Evolutionary conservation across 2,888 invertebrate genomes (phyloP).

Genomic region (Linnaemya tessellans): DNA sequence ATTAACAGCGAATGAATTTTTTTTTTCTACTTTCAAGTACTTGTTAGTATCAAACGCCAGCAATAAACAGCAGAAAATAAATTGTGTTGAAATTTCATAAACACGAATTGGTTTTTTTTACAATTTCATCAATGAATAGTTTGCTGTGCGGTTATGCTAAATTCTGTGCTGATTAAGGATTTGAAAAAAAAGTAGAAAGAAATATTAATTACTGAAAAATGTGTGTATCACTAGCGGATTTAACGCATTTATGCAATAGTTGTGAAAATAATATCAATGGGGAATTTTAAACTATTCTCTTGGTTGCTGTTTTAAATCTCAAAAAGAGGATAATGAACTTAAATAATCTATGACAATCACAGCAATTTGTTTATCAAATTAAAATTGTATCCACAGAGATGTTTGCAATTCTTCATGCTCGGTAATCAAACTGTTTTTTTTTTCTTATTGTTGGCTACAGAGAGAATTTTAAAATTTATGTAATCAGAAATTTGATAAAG

Average conservation of each 20-base stretch:
- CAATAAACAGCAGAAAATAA: slow-evolving; percentile 39
- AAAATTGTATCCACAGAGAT: not conserved
- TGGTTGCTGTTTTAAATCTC: not conserved
- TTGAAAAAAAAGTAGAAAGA: not conserved
- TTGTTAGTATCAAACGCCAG: slow-evolving; percentile 17
- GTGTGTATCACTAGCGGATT: slow-evolving; percentile 27
- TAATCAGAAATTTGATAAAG: no score
- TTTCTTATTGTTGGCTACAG: not conserved
- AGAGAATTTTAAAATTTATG: no score
- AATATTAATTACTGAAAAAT: slow-evolving; percentile 48
- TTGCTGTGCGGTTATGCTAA: not conserved
- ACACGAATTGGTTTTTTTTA: slow-evolving; percentile 3
- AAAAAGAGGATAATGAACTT: not conserved
- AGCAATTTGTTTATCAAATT: not conserved
- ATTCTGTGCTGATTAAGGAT: not conserved
- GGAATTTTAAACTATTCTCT: not conserved
- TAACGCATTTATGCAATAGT: not conserved
- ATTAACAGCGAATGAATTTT: slow-evolving; percentile 16
- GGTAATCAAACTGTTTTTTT: not conserved
- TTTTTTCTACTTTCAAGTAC: slow-evolving; percentile 12
- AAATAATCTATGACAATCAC: not conserved
- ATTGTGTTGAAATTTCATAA: slow-evolving; percentile 38
- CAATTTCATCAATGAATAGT: slow-evolving; percentile 24
- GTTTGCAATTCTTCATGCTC: no score
- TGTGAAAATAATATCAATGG: slow-evolving; percentile 1